Percentiles rank a stretch among this genome's conserved stretches.
phyloP scores from a whole-genome alignment of 2,113 vertebrate species.

The Apteryx mantelli region DNA sequence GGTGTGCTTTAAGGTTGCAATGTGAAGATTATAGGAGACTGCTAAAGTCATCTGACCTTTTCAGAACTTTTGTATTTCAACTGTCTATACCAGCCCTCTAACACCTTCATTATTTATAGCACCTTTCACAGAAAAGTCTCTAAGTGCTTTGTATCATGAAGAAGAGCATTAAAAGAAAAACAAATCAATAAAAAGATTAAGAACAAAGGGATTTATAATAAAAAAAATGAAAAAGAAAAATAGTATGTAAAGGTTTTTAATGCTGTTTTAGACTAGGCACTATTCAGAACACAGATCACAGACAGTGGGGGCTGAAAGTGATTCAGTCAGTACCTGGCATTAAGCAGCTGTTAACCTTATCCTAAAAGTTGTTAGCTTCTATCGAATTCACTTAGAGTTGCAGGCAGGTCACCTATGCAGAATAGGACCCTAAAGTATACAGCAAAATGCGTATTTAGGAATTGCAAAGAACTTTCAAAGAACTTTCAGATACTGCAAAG shows the following conservation, averaged over 20 bases:
- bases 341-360: background rate
- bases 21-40: background rate
- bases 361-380: background rate
- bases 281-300: background rate
- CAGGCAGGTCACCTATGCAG: background rate
- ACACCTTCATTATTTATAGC: background rate
- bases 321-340: background rate
- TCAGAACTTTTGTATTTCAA: background rate
- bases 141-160: background rate
- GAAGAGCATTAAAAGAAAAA: background rate
- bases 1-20: background rate
- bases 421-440: background rate
- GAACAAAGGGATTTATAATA: background rate
- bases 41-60: background rate
- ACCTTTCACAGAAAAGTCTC: background rate
- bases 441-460: background rate
- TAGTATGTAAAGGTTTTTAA: background rate
- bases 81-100: background rate
- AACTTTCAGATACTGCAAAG: background rate
- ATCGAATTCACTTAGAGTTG: background rate
- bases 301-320: background rate
- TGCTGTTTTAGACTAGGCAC: background rate
- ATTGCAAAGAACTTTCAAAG: background rate
- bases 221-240: background rate
- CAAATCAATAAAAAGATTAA: background rate